Conservation (phyloP, 2,888 invertebrate species). For the Oxyscelio sp. region DNA sequence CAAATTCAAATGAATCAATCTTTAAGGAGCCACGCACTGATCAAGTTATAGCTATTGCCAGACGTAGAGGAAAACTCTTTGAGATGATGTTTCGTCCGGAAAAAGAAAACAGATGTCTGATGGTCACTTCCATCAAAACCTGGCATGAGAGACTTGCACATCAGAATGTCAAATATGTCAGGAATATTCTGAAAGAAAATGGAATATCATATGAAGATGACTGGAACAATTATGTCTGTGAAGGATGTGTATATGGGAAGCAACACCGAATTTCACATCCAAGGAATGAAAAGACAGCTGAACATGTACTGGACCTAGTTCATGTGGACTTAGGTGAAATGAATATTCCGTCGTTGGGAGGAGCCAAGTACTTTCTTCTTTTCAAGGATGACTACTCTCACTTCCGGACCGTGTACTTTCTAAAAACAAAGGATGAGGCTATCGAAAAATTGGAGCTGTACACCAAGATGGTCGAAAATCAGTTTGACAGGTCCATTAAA, state of each 20-base stretch:
- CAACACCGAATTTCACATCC: conserved; percentile 74
- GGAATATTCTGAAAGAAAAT: conserved; percentile 5
- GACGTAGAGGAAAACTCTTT: conserved; percentile 71
- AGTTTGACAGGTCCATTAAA: too few species aligned
- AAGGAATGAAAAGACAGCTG: conserved; percentile 64
- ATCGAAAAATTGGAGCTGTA: conserved; percentile 71
- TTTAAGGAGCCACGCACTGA: conserved; percentile 65
- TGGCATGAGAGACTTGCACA: conserved; percentile 81
- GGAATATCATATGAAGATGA: conserved; percentile 68
- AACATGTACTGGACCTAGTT: conserved; percentile 74
- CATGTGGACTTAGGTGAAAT: conserved; percentile 79
- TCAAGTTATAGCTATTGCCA: conserved; percentile 63
- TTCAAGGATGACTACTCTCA: too few species aligned
- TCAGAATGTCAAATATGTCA: conserved; percentile 78
- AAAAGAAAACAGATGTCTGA: conserved; percentile 30
- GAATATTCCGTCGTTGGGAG: conserved; percentile 63
- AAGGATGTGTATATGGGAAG: conserved; percentile 78
- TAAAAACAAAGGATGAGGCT: conserved; percentile 80
- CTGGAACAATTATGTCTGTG: conserved; percentile 77
- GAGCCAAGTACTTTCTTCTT: too few species aligned
- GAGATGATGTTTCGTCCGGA: conserved; percentile 77
- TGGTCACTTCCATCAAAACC: conserved; percentile 73
- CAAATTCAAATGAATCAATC: conserved; percentile 71
- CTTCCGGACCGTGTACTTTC: conserved; percentile 79
- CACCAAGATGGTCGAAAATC: conserved; percentile 79